A percentile compares a stretch with the other conserved stretches of the same genome.
Conservation (phyloP, 2,888 invertebrate species). For the Patella ulyssiponensis region DNA sequence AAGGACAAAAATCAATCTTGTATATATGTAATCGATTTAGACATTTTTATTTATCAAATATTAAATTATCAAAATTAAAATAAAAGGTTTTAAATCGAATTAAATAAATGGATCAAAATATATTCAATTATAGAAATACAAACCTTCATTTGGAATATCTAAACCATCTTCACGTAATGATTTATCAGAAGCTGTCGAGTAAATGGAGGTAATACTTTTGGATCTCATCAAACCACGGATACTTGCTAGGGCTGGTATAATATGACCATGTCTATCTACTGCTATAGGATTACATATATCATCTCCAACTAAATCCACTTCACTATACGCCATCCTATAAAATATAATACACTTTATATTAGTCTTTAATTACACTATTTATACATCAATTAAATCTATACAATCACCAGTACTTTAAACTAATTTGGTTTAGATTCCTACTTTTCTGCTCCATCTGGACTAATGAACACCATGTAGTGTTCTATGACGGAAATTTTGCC, state of each 20-base stretch:
- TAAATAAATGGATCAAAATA: not conserved
- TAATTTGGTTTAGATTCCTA: too few species aligned
- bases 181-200: constrained; percentile 31
- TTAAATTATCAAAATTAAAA: not conserved
- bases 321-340: constrained; percentile 41
- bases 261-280: constrained; percentile 37
- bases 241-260: constrained; percentile 40
- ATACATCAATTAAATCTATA: too few species aligned
- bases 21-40: not conserved
- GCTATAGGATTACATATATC: constrained; percentile 49
- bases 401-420: too few species aligned
- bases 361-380: too few species aligned
- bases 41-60: not conserved
- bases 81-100: not conserved
- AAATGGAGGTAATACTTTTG: constrained; percentile 40
- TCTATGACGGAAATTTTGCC: too few species aligned
- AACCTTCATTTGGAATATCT: constrained; percentile 37
- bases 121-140: not conserved
- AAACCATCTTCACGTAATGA: constrained; percentile 25
- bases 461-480: too few species aligned
- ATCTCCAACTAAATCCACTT: constrained; percentile 41
- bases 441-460: too few species aligned
- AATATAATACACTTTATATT: not conserved
- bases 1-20: not conserved
- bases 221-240: constrained; percentile 34